Percentiles rank a stretch among this genome's conserved stretches.
Conservation (phyloP, 2,888 invertebrate species). For the Idaea biselata region DNA sequence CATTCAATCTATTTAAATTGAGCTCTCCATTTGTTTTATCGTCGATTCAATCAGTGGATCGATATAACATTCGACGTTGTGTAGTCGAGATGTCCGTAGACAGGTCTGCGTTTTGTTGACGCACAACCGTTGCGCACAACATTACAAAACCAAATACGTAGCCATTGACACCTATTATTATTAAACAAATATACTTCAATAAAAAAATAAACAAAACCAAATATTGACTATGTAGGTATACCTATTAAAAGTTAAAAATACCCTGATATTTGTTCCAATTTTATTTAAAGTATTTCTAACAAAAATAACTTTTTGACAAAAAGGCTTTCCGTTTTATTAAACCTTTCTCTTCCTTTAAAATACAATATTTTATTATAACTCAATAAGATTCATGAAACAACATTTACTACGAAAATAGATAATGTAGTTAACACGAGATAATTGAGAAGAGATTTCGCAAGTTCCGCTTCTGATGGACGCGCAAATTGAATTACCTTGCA, state of each 20-base stretch:
- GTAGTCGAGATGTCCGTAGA: constrained; percentile 29
- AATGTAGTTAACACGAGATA: constrained; percentile 25
- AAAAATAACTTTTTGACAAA: background rate
- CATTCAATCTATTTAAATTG: constrained; percentile 77
- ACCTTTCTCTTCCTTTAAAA: background rate
- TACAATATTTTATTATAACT: background rate
- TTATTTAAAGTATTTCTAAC: background rate
- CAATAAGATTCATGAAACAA: background rate
- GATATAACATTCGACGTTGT: constrained; percentile 52
- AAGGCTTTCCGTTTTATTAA: background rate
- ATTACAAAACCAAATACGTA: too few relatives aligned
- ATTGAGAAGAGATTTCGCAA: constrained; percentile 22
- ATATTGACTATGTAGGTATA: too few relatives aligned
- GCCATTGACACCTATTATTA: too few relatives aligned
- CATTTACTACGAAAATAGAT: constrained; percentile 13
- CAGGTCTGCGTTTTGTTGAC: constrained; percentile 15
- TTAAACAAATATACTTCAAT: too few relatives aligned
- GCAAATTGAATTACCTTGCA: constrained; percentile 29
- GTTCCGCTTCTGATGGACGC: constrained; percentile 25
- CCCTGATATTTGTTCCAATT: too few relatives aligned
- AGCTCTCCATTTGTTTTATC: constrained; percentile 75
- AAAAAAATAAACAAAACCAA: background rate
- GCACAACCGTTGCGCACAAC: too few relatives aligned
- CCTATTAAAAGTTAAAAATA: too few relatives aligned
- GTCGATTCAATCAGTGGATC: constrained; percentile 64